Evolutionary conservation across 2,888 invertebrate species (phyloP), one percentile per base, ranked within the genome.

Genomic region (Phaedon cochleariae): DNA sequence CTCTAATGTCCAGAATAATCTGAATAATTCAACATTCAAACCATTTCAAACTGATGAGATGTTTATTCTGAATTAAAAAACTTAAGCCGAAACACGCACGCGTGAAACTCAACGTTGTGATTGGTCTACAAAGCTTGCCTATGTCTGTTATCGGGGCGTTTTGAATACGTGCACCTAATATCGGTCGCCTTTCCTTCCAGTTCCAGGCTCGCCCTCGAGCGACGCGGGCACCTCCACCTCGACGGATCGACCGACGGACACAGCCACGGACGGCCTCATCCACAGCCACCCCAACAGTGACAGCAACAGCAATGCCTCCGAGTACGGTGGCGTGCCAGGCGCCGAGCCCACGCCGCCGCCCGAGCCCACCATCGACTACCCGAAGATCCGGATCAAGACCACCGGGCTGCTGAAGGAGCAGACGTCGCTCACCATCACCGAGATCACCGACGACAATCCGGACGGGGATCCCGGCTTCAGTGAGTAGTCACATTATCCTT

Each of bases 351-450:
- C 83, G 7, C 81, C 82, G 10, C 78, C 80, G n/a, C 79, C 77
- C 2, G 77, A 77, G 63, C 75, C 78, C 1, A 76, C 80, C 18
- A 76, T 80, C 3, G 82, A 82, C 46, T 81, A 79, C 71, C 84
- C 84, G 3, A 83, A 83, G 61, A 83, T 84, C 57, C 76, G 83
- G 21, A 82, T 84, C 31, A 83, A 82, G 69, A 81, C 81, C 10
- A 79, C 79, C 20, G 84, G 81, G 41, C 70, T 82, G 62, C 74
- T 82, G 15, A 81, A 82, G 59, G 73, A 75, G n/a, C n/a, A n/a
- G 37, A 22, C 58, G 9, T 41, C 58, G 1, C 41, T 70, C 4
- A 81, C 81, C 9, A 81, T 83, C 37, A 82, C 82, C 1, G 83
- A 83, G 68, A 82, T 83, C 29, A 82, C 81, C 4, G 82, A 82